These are phyloP conservation scores for Valencia hispanica DNA, from an alignment of 2,797 vertebrate genomes.

Conservation along the genomic window DNA sequence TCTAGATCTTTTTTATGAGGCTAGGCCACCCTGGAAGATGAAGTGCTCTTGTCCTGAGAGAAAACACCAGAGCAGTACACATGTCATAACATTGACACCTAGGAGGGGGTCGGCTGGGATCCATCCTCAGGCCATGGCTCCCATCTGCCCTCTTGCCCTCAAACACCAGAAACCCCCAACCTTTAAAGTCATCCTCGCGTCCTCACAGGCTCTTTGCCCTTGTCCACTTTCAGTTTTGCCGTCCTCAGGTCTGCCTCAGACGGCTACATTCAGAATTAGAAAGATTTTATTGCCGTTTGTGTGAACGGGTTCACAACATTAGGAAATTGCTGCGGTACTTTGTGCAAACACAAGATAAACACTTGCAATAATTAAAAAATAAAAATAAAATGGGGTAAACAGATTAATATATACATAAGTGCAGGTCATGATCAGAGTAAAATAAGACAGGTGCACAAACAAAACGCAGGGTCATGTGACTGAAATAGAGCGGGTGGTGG, in stretches of 20 bases:
- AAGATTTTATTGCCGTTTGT: too few relatives aligned
- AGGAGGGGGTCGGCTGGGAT: constrained; percentile 73
- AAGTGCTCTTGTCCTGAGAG: constrained; percentile 92
- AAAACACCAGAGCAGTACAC: constrained; percentile 89
- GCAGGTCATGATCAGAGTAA: too few relatives aligned
- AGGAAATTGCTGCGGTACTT: too few relatives aligned
- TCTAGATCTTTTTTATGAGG: constrained; percentile 87
- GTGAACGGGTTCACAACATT: too few relatives aligned
- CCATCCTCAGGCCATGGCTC: constrained; percentile 71
- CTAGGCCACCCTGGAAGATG: constrained; percentile 89
- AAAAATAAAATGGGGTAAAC: too few relatives aligned
- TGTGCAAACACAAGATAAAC: too few relatives aligned
- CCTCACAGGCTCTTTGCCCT: constrained; percentile 23
- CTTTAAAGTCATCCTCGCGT: constrained; percentile 37
- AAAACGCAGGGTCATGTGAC: too few relatives aligned
- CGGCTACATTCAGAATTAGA: too few relatives aligned
- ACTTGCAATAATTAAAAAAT: too few relatives aligned
- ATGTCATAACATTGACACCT: constrained; percentile 91
- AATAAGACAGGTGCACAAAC: too few relatives aligned
- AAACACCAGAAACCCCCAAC: constrained; percentile 37
- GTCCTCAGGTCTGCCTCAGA: constrained; percentile 37
- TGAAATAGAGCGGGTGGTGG: too few relatives aligned
- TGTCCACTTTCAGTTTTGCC: constrained; percentile 9
- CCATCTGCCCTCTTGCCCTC: constrained; percentile 70
- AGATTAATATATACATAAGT: too few relatives aligned